phyloP scores from a whole-genome alignment of 2,113 vertebrate species.

The Lophotis ruficrista region DNA sequence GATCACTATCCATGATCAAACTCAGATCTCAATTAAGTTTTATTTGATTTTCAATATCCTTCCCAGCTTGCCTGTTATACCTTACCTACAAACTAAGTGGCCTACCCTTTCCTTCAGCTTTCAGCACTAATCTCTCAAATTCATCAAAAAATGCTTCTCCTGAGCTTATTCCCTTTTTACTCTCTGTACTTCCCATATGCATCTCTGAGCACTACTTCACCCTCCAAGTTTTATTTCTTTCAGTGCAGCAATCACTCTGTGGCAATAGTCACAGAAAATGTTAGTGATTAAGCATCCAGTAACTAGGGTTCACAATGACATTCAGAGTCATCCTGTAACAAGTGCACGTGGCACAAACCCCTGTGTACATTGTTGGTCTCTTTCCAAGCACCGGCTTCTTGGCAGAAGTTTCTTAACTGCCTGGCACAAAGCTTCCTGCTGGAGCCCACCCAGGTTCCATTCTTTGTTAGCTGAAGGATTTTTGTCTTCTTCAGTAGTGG shows the following conservation, averaged over 20 bases:
- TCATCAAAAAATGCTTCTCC: not conserved
- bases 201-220: not conserved
- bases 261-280: not conserved
- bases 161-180: not conserved
- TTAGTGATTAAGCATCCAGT: not conserved
- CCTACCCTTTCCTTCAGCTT: not conserved
- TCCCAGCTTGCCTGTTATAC: not conserved
- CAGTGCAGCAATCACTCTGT: not conserved
- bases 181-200: not conserved
- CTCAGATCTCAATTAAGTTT: not conserved
- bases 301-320: not conserved
- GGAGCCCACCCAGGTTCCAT: not conserved
- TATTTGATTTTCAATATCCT: not conserved
- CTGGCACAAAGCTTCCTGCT: not conserved
- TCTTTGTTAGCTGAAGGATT: not conserved
- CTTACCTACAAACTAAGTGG: not conserved
- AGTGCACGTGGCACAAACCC: not conserved
- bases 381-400: not conserved
- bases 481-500: not conserved
- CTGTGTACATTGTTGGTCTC: not conserved
- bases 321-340: not conserved
- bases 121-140: not conserved
- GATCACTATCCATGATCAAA: not conserved
- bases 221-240: not conserved
- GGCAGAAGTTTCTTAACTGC: not conserved